phyloP scores from a whole-genome alignment of 2,113 vertebrate genomes.

The Cromileptes altivelis region DNA sequence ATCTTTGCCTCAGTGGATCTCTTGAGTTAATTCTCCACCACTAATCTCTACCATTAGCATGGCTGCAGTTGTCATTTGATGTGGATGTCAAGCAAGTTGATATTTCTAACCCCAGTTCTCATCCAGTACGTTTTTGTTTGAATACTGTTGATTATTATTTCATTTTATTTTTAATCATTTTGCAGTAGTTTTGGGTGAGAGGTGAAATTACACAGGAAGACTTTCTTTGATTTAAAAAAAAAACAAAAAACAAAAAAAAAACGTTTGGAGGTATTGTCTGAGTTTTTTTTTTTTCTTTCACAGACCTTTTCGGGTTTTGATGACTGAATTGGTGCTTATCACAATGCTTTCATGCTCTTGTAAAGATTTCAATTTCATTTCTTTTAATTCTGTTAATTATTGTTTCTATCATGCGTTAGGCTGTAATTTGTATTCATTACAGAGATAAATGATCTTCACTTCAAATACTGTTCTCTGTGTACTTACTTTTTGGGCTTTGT shows the following conservation, averaged over 20 bases:
- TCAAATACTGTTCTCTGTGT: constrained; percentile 71
- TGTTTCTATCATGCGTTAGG: constrained; percentile 64
- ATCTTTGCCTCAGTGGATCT: constrained; percentile 76
- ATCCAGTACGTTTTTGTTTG: constrained; percentile 88
- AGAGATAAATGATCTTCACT: constrained; percentile 47
- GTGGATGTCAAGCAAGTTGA: constrained; percentile 97
- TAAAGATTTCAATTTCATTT: constrained; percentile 80
- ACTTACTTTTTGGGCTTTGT: constrained; percentile 78
- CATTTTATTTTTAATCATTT: constrained; percentile 82
- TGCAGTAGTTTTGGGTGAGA: constrained; percentile 84
- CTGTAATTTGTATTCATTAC: constrained; percentile 73
- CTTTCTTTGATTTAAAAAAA: constrained; percentile 68
- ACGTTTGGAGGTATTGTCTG: constrained; percentile 35
- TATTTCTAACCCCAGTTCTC: constrained; percentile 96
- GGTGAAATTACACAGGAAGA: constrained; percentile 98
- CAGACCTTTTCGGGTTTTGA: constrained; percentile 65
- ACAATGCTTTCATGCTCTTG: constrained; percentile 63
- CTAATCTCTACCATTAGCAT: constrained; percentile 83
- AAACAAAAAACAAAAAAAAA: constrained; percentile 13
- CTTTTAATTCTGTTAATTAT: constrained; percentile 74
- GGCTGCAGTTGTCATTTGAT: constrained; percentile 84
- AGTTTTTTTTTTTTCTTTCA: constrained; percentile 65
- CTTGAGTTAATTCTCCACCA: constrained; percentile 72
- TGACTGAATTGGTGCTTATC: constrained; percentile 85
- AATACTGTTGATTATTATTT: constrained; percentile 87